Conservation (phyloP, 2,888 invertebrate species). For the Drosophila seclusa region DNA sequence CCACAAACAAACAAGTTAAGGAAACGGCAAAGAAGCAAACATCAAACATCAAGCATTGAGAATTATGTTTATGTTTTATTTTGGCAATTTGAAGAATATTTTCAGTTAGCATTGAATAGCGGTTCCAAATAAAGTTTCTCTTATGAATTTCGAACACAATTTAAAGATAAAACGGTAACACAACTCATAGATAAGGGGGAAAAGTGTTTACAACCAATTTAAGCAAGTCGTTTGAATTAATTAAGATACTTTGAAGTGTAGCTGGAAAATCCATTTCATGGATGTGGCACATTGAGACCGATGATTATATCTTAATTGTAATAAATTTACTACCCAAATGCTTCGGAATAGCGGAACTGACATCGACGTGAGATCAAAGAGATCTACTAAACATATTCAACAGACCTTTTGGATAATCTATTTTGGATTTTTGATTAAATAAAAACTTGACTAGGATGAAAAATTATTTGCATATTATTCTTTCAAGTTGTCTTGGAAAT, state of each 20-base stretch:
- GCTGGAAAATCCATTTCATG: constrained; percentile 5
- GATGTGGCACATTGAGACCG: not conserved
- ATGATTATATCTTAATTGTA: not conserved
- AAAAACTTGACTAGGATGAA: not conserved
- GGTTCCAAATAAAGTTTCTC: constrained; percentile 16
- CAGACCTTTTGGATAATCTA: not conserved
- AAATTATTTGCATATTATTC: not conserved
- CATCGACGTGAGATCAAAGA: not conserved
- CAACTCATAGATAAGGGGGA: constrained; percentile 11
- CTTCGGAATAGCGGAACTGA: not conserved
- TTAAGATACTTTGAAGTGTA: constrained; percentile 18
- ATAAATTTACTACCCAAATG: not conserved
- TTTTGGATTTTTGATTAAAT: not conserved
- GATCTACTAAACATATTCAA: not conserved
- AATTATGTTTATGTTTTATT: constrained; percentile 10
- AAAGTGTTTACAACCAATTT: constrained; percentile 18
- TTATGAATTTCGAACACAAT: constrained; percentile 17
- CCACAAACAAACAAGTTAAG: not conserved
- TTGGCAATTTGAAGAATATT: constrained; percentile 1
- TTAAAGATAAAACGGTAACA: constrained; percentile 8
- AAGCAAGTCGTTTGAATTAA: constrained; percentile 10
- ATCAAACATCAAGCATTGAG: constrained; percentile 14
- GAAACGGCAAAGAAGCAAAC: constrained; percentile 26
- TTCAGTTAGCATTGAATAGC: constrained; percentile 14
- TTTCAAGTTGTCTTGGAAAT: not conserved